A percentile compares a stretch with the other conserved stretches of the same genome.
These are phyloP conservation scores for Phorcus lineatus DNA, from an alignment of 2,888 invertebrate species.

Conservation along the genomic window DNA sequence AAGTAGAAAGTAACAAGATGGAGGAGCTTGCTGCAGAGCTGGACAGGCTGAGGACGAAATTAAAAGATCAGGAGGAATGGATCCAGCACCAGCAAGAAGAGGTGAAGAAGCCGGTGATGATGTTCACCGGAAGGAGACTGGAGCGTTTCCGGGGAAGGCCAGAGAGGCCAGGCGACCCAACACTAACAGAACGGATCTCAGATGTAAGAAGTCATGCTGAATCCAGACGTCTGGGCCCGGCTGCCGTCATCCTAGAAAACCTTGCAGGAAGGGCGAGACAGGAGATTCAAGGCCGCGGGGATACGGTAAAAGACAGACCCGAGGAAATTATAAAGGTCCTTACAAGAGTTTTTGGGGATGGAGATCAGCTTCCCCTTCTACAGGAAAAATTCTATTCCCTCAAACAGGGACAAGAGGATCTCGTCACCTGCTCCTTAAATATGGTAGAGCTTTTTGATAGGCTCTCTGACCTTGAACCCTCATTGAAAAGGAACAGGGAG, in stretches of 20 bases:
- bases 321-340: conserved; percentile 11
- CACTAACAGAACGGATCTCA: neutral
- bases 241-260: neutral
- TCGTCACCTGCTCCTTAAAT: neutral
- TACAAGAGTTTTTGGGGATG: conserved; percentile 3
- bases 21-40: too few relatives aligned
- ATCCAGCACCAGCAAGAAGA: neutral
- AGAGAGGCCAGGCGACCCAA: neutral
- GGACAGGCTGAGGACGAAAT: neutral
- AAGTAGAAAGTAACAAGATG: too few relatives aligned
- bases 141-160: too few relatives aligned
- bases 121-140: too few relatives aligned
- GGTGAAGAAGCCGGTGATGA: neutral
- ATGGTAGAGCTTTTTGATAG: neutral
- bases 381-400: conserved; percentile 10
- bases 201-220: conserved; percentile 4
- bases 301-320: neutral
- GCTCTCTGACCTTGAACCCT: neutral
- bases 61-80: neutral
- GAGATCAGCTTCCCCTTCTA: neutral
- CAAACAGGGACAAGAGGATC: neutral
- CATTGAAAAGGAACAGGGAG: neutral
- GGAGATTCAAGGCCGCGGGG: conserved; percentile 8
- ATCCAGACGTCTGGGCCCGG: neutral
- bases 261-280: neutral